These are phyloP conservation scores for Porites lutea DNA, from an alignment of 64 coral and sea anemone species.

Conservation along the genomic window DNA sequence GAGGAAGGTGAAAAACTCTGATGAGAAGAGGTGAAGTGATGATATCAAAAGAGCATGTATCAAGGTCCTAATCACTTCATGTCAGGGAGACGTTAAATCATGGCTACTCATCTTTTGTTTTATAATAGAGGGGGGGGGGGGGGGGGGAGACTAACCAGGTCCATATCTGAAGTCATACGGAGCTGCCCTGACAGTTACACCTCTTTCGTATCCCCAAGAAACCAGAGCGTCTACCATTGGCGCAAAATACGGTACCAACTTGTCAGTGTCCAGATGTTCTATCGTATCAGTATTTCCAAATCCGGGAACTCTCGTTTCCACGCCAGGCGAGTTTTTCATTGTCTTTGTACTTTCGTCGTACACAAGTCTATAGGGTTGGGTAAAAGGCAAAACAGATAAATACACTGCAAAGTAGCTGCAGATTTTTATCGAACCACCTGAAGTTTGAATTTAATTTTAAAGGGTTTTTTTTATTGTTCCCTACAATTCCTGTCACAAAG, in stretches of 20 bases:
- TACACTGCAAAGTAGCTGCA: no score
- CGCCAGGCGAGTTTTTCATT: constrained; percentile 79
- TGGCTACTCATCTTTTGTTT: no score
- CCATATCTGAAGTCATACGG: constrained; percentile 95
- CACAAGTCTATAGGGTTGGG: constrained; percentile 53
- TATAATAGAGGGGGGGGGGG: no score
- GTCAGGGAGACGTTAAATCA: no score
- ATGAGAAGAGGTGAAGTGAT: no score
- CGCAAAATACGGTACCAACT: constrained; percentile 71
- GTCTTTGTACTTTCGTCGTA: constrained; percentile 68
- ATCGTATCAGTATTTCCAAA: constrained; percentile 86
- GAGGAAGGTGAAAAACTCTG: no score
- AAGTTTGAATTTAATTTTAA: no score
- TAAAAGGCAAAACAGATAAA: not conserved
- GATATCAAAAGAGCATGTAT: no score
- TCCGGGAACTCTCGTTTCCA: constrained; percentile 81
- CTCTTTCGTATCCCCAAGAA: constrained; percentile 73
- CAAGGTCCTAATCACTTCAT: no score
- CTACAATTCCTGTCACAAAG: no score
- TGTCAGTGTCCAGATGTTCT: constrained; percentile 75
- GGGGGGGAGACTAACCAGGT: constrained; percentile 48
- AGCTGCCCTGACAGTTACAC: constrained; percentile 73
- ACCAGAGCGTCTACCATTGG: constrained; percentile 51
- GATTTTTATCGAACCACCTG: no score
- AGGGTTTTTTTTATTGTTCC: no score